Base-by-base conservation (phyloP, 2,113 vertebrate genomes). In the Clinocottus analis region DNA sequence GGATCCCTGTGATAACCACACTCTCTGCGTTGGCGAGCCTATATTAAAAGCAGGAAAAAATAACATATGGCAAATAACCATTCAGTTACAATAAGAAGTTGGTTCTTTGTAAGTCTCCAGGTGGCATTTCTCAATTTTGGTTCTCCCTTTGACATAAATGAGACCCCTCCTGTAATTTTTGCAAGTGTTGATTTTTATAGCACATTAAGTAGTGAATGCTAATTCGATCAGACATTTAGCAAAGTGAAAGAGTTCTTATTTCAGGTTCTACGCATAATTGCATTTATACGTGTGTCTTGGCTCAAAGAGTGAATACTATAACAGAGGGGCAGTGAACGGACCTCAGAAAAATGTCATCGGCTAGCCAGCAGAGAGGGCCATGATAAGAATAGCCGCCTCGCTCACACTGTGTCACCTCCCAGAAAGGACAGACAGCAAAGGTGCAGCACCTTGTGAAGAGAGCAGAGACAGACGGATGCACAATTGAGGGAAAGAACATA, bases 1-100 rank as follows among this genome's bases (percentile, higher is more conserved):
- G 92, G 85, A 89, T 90, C 77, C 86, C 79, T 55, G 64, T 87
- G 83, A 93, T 91, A 89, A 89, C 84, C 77, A 80, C 63, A 79
- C 76, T 75, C 75, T 84, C 58, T 19, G 61, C 8, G 7, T 53
- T 79, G 49, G 53, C 27, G 2, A 71, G 60, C 58, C 19, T 19
- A 35, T 85, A 31, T 63, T 79, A 29, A 77, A 19, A 41, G 68
- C 67, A 83, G 72, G 58, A 71, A 63, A 73, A 82, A 75, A 66
- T 55, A 67, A 84, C 37, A 79, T 83, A 85, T 60, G 73, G 77
- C 47, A 91, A 56, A 90, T 83, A 82, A 92, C 90, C 5, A 79
- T 66, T 79, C 70, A 82, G 71, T 73, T 59, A 64, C 76, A 76
- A 69, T 62, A 43, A 65, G 21, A 79, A 70, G 74, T 25, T 77